Base-by-base conservation (phyloP, 2,888 invertebrate species). In the Meiosimyza platycephala region DNA sequence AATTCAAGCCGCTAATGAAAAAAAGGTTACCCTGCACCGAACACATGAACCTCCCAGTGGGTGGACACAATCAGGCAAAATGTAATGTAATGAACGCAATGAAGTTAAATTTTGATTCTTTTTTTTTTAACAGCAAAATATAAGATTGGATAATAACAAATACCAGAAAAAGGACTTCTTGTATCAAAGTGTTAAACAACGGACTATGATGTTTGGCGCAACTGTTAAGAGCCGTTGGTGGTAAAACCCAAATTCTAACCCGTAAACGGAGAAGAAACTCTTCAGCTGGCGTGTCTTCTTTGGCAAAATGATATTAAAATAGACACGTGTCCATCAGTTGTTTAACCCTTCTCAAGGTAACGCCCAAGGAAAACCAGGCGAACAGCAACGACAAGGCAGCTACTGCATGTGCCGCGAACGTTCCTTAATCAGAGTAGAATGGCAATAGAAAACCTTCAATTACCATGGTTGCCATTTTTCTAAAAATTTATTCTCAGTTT, bases 341-440 rank as follows among this genome's bases (percentile, higher is more conserved):
- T 83, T 85, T 86, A 86, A 86, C 86, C 86, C 87, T 87, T 87
- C 87, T 86, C 85, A 86, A 87, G 87, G 86, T 86, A 86, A 86
- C 86, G 86, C 87, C 87, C 87, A 87, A 86, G 85, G 85, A 82
- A 75, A 76, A 85, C 78, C 80, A 87, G 86, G 87, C 81, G 75
- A 79, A 69, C 85, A 87, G 82, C 54, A 79, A 0, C 7, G n/a
- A 68, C 73, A 59, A 50, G 48, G 11, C 66, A 48, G 50, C 3
- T 16, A 51, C 40, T 57, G 40, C 40, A 40, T 40, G 40, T 40
- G 7, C 40, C 40, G 5, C 4, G 40, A 40, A 40, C 9, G 40
- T 7, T 40, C 40, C 9, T 9, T 9, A 40, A 40, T 40, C 6
- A 40, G 4, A 40, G 40, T 40, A 40, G 40, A 5, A 9, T 40